These are phyloP conservation scores for Branchinecta lynchi DNA, from an alignment of 1,140 invertebrate genomes.

Conservation along the genomic window DNA sequence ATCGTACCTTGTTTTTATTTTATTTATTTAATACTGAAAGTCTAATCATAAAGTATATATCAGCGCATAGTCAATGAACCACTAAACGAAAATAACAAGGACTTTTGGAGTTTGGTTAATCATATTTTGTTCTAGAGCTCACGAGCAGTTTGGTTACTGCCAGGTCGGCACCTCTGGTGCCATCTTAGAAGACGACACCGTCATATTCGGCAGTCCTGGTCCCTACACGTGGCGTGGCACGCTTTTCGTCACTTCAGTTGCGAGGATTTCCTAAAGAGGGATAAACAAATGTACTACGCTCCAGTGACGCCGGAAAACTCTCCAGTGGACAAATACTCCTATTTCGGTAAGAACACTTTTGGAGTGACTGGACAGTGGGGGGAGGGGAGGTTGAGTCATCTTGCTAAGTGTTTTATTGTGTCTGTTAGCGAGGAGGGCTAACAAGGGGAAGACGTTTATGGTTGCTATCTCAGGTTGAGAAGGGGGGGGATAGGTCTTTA, in stretches of 20 bases:
- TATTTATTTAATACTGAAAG: too few relatives aligned
- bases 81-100: too few relatives aligned
- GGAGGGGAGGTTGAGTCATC: too few relatives aligned
- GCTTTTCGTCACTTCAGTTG: slow-evolving; percentile 58
- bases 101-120: too few relatives aligned
- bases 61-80: too few relatives aligned
- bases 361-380: background rate
- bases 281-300: slow-evolving; percentile 60
- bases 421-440: too few relatives aligned
- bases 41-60: too few relatives aligned
- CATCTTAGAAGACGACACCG: slow-evolving; percentile 57
- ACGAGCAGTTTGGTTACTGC: slow-evolving; percentile 77
- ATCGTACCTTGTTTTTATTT: too few relatives aligned
- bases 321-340: slow-evolving; percentile 76
- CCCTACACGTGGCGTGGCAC: slow-evolving; percentile 71
- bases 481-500: too few relatives aligned
- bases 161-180: slow-evolving; percentile 77
- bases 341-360: slow-evolving; percentile 39
- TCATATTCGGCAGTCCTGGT: slow-evolving; percentile 68
- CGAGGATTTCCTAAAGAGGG: slow-evolving; percentile 52
- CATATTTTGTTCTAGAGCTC: slow-evolving; percentile 40
- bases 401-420: too few relatives aligned
- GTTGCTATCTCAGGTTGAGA: too few relatives aligned
- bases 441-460: too few relatives aligned
- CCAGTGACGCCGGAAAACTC: slow-evolving; percentile 44